These are phyloP conservation scores for Chrysolina haemoptera DNA, from an alignment of 2,888 invertebrate genomes.

Conservation along the genomic window DNA sequence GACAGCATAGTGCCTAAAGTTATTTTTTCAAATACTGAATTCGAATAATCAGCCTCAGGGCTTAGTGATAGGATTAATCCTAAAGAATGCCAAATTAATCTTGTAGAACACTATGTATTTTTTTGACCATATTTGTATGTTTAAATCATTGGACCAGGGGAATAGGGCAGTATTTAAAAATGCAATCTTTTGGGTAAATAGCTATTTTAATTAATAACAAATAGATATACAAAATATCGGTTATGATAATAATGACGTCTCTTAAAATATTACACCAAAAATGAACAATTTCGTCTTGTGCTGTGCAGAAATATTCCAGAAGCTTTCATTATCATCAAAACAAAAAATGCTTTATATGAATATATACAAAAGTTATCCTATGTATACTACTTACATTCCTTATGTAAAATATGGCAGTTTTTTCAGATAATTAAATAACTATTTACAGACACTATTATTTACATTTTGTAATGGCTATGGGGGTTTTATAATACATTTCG, in stretches of 20 bases:
- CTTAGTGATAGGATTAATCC: too few relatives aligned
- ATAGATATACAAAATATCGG: slow-evolving; percentile 5
- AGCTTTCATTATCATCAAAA: slow-evolving; percentile 1
- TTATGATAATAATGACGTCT: neutral
- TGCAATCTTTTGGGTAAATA: neutral
- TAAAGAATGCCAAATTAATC: too few relatives aligned
- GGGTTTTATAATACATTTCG: slow-evolving; percentile 48
- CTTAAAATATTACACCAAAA: neutral
- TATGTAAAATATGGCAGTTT: slow-evolving; percentile 41
- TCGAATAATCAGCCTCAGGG: too few relatives aligned
- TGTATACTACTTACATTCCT: slow-evolving; percentile 14
- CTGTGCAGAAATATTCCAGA: neutral
- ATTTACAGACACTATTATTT: slow-evolving; percentile 55
- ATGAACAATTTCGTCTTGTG: neutral
- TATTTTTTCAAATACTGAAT: too few relatives aligned
- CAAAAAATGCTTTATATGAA: slow-evolving; percentile 4
- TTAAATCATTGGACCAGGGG: too few relatives aligned
- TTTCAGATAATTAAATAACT: slow-evolving; percentile 51
- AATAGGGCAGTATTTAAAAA: too few relatives aligned
- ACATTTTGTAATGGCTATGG: slow-evolving; percentile 54
- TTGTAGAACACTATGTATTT: too few relatives aligned
- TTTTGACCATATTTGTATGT: too few relatives aligned
- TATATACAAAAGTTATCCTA: slow-evolving; percentile 21
- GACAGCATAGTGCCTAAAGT: too few relatives aligned
- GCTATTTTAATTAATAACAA: neutral